Conservation (phyloP, 2,113 vertebrate species). For the Lichenostomus cassidix region DNA sequence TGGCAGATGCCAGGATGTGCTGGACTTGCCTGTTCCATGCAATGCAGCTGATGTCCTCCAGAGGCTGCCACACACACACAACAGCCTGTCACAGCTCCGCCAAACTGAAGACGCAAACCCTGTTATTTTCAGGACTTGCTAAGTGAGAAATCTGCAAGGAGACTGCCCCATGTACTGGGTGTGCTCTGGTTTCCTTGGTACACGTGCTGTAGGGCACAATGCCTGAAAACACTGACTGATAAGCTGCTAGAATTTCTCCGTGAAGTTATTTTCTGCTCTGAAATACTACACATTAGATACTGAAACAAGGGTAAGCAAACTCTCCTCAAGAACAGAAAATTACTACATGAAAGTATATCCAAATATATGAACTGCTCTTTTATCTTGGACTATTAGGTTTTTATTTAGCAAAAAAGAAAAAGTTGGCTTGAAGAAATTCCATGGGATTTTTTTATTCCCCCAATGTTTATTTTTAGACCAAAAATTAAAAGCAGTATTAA, state of each 20-base stretch:
- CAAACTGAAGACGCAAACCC: background rate
- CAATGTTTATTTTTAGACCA: background rate
- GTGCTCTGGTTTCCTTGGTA: background rate
- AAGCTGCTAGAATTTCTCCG: background rate
- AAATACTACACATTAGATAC: background rate
- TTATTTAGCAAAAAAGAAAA: background rate
- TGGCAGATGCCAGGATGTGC: conserved; percentile 84
- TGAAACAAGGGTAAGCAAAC: background rate
- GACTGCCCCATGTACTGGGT: rapidly evolving
- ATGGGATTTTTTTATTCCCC: rapidly evolving
- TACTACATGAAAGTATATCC: background rate
- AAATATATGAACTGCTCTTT: background rate
- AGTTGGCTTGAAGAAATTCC: background rate
- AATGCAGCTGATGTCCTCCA: conserved; percentile 90
- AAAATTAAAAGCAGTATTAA: background rate
- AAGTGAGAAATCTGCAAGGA: background rate
- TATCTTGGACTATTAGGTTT: background rate
- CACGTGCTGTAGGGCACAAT: rapidly evolving
- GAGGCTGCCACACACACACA: conserved; percentile 75
- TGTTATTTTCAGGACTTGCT: background rate
- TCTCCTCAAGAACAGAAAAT: background rate
- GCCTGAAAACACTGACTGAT: background rate
- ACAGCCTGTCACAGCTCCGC: background rate
- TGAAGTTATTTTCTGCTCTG: background rate
- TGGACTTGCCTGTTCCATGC: conserved; percentile 83